Base-by-base conservation (phyloP, 2,113 vertebrate genomes). In the Heterotis niloticus region DNA sequence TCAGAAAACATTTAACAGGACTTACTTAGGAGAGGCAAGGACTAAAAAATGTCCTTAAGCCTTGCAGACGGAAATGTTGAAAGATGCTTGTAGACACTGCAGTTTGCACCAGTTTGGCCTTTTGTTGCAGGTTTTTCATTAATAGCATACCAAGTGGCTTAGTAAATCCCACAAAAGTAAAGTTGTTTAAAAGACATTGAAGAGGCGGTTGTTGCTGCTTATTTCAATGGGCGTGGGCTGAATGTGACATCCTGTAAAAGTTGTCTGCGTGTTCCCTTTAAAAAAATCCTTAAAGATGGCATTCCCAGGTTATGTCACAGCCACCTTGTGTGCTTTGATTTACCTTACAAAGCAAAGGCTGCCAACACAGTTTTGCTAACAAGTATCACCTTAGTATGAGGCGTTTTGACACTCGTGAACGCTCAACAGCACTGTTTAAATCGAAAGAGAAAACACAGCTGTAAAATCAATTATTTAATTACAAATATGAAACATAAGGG, bases 1-100 rank as follows among this genome's bases (percentile, higher is more conserved):
- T 72, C 54, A 64, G 67, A n/a, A 62, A 75, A 72, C 29, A 64
- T 72, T 78, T 69, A 78, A 69, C 65, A 44, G 51, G 26, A 65
- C 64, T 56, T 69, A 70, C 29, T 44, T 44, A 11, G 7, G 75
- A 54, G 62, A 17, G 29, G 17, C n/a, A 23, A 3, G 26, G 64
- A 56, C 57, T 78, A 69, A 69, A 67, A 65, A 12, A 64, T 23
- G 23, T 16, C 60, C 66, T 52, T 26, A 11, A 44, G 52, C 44
- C 29, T 26, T 23, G 54, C 24, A 20, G 23, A 72, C 23, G 20
- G 12, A 14, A 66, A 34, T 24, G 5, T 24, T 10, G 52, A 78
- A 69, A 18, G 26, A 52, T 7, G 0, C 34, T 34, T 17, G 29
- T 29, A 70, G 26, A 29, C n/a, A 70, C 20, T n/a, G 17, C 16